Conservation (phyloP, 2,113 vertebrate species). For the Gallinago jamesoni region DNA sequence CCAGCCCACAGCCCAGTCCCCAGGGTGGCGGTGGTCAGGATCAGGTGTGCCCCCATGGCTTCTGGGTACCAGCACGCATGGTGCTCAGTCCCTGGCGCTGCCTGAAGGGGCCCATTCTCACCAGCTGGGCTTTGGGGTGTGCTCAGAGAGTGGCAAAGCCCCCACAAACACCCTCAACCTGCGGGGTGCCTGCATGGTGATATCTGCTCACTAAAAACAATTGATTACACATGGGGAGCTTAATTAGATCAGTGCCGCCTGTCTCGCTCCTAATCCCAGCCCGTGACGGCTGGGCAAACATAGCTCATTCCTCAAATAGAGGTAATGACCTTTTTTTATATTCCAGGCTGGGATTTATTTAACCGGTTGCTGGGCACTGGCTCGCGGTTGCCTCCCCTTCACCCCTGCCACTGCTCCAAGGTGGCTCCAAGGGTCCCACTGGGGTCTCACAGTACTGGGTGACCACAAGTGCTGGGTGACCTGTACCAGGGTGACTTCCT, state of each 20-base stretch:
- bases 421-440: not conserved
- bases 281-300: not conserved
- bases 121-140: no score
- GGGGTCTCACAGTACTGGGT: not conserved
- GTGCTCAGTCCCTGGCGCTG: not conserved
- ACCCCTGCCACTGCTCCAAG: not conserved
- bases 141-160: not conserved
- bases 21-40: fast-evolving
- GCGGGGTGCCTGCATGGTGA: fast-evolving
- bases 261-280: not conserved
- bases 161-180: no score
- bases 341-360: not conserved
- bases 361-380: not conserved
- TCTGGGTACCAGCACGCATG: not conserved
- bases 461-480: not conserved
- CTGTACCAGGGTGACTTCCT: fast-evolving
- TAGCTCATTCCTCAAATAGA: slow-evolving; percentile 3
- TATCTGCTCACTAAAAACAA: not conserved
- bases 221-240: not conserved
- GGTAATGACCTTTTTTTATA: not conserved
- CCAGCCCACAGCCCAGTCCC: not conserved
- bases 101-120: not conserved
- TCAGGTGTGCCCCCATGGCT: not conserved
- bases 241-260: not conserved
- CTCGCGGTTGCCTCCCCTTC: fast-evolving